Base-by-base conservation (phyloP, 2,797 vertebrate genomes). In the Coranthus polyacanthus region DNA sequence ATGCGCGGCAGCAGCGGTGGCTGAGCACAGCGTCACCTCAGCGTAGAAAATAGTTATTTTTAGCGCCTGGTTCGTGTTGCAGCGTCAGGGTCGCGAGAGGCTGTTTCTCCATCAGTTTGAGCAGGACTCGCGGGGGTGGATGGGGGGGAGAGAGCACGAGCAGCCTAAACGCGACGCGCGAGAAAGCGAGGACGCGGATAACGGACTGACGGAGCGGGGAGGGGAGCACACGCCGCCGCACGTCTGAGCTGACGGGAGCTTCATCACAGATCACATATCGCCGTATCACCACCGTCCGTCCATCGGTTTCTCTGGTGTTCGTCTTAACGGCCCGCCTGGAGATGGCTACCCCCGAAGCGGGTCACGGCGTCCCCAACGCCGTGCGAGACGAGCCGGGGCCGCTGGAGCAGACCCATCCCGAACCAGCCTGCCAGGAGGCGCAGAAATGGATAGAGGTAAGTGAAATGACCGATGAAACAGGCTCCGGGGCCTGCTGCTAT, bases 361-460 rank as follows among this genome's bases (percentile, higher is more conserved):
- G 89, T 80, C 85, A 82, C 76, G 89, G 89, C 62, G 58, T 20
- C 53, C 88, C 93, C 46, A 82, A 85, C 41, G 84, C 89, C 59
- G 85, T 88, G 42, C 89, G 88, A 79, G 92, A 91, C 57, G 86
- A 90, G 50, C 44, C 74, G 42, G 94, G 93, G 21, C 66, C 86
- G 22, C 1, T 2, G 43, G 90, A 91, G 71, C 62, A 82, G 2
- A 93, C 79, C 72, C 92, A 80, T 45, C 87, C 94, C 0, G 96
- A 96, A 46, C 91, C 92, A 39, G 97, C 96, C 41, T 96, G 95
- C 69, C 93, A 82, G 60, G 97, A 98, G 90, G 97, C 97, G 3
- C 97, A 96, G 89, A 95, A 96, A 92, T 98, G 97, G 97, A 98
- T 99, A 61, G 95, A 99, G 96, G 97, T 98, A 80, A 93, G 95